Evolutionary conservation across 2,888 invertebrate species (phyloP), one percentile per base, ranked within the genome.

Genomic region (Seladonia tumulorum): DNA sequence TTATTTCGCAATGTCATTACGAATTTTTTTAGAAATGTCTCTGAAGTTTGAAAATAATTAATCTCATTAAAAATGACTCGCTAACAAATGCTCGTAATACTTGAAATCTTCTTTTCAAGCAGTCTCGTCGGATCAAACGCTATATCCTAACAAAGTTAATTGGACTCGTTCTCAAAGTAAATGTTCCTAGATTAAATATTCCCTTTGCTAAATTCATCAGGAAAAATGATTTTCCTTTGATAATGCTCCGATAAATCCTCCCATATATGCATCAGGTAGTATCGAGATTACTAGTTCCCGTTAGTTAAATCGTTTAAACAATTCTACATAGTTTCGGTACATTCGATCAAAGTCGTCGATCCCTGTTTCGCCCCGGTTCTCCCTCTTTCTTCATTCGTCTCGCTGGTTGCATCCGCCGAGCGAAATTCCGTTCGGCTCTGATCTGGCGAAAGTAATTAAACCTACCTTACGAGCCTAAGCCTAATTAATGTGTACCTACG

Each of bases 361-460:
- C 76, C 72, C 84, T 71, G 76, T 79, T 68, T 49, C 70, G 57
- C 70, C 47, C 49, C 18, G 57, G 39, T 75, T 81, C 72, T 82
- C 72, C 71, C 82, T 88, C 88, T 87, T 79, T 80, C 77, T 29
- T 82, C 73, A 53, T 79, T 76, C 79, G 60, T 75, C 74, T 76
- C 81, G 84, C 76, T 75, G 84, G 87, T 82, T 82, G 85, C 83
- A 79, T 82, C 81, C 78, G 79, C 76, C 85, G 73, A 77, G 79
- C 75, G 49, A 70, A 90, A 88, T 90, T 90, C 89, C 88, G 89
- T 91, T 92, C 85, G 82, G 86, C 91, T 92, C 92, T 92, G 94
- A 93, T 94, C 93, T 93, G 93, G 92, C 93, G 94, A 94, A 94
- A 94, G 94, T 94, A 94, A 94, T 94, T 94, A 94, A 94, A 94